Base-by-base conservation (phyloP, 2,113 vertebrate genomes). In the Calidris pygmaea region DNA sequence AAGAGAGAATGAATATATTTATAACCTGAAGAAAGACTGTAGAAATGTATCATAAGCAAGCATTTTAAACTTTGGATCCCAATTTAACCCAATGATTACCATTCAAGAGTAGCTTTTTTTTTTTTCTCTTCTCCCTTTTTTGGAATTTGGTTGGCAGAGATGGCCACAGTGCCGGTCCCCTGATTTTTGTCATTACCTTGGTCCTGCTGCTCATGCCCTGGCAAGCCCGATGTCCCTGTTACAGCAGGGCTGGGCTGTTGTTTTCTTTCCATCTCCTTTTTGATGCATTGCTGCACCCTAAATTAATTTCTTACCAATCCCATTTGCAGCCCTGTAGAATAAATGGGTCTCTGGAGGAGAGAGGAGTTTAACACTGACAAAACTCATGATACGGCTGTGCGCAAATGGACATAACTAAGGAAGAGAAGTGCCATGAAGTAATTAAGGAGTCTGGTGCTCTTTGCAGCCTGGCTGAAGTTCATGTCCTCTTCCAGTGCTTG, bases 391-490 rank as follows among this genome's bases (percentile, higher is more conserved):
- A 6, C 0, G 67, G 48, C 89, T 3, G 0, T 14, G 58, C 80
- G 52, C 84, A 90, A 66, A 74, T 50, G 68, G 80, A 50, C 56
- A 37, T 1, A 58, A 67, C 74, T 48, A 14, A 37, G 85, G 89
- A 90, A 59, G 16, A 85, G 50, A 59, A 77, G 27, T 30, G 30
- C 45, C 3, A 5, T 71, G 13, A 15, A 67, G 60, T 91, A 67
- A 94, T 87, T 92, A 86, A 89, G 52, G 93, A 95, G 73, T 53
- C 92, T 72, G 27, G 67, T 87, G 93, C 87, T 94, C 93, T 86
- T 58, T 72, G 80, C 85, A 95, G 79, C 91, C 85, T 86, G 83
- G 81, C 96, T 96, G 24, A 79, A 89, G 58, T 72, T 85, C 35
- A 48, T 7, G 79, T 93, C 87, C 72, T 93, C 43, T 76, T 81